Conservation (phyloP, 2,797 vertebrate genomes). For the Betta splendens region DNA sequence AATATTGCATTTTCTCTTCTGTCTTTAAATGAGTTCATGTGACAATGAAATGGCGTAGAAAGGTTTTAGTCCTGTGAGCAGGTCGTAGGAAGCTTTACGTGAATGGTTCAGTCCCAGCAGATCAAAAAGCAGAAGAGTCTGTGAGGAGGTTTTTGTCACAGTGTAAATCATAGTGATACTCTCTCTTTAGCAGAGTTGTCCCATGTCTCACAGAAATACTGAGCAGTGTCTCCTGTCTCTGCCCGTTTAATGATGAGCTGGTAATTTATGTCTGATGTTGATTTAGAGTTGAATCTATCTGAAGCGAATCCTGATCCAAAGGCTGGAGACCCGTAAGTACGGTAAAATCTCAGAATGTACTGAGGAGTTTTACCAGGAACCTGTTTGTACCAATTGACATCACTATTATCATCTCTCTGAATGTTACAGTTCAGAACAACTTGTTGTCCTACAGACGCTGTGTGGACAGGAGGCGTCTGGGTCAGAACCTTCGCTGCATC, state of each 20-base stretch:
- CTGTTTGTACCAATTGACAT: conserved; percentile 33
- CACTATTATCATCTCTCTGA: not conserved
- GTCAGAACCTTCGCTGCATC: conserved; percentile 60
- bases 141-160: conserved; percentile 58
- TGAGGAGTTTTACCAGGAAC: conserved; percentile 40
- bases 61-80: too few relatives aligned
- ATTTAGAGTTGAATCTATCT: conserved; percentile 37
- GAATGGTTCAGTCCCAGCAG: too few relatives aligned
- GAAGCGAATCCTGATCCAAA: conserved; percentile 53
- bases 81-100: too few relatives aligned
- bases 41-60: too few relatives aligned
- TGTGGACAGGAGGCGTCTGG: conserved; percentile 63
- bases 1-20: too few relatives aligned
- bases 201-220: conserved; percentile 40
- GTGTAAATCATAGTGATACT: conserved; percentile 50
- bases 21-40: too few relatives aligned
- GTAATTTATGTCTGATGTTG: conserved; percentile 43
- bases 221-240: conserved; percentile 50
- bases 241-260: conserved; percentile 48
- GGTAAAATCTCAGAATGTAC: fast-evolving
- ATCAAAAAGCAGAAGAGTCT: too few relatives aligned
- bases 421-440: conserved; percentile 64
- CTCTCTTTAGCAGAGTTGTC: fast-evolving
- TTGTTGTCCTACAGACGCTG: conserved; percentile 50
- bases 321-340: fast-evolving